A percentile compares a stretch with the other conserved stretches of the same genome.
Conservation (phyloP, 2,113 vertebrate genomes). For the Pica pica region DNA sequence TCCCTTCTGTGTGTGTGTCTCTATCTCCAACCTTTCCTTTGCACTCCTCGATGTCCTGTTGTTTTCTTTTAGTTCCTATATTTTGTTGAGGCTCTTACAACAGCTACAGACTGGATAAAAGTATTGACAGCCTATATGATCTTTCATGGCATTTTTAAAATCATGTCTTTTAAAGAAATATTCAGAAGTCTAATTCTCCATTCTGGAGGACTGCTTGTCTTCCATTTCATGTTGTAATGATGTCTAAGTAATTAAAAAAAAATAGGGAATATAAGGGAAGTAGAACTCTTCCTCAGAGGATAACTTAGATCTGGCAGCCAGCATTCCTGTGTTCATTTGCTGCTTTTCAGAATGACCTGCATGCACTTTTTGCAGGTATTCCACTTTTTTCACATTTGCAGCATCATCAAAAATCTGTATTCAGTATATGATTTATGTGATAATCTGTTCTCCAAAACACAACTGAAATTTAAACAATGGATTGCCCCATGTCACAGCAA, state of each 20-base stretch:
- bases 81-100: background rate
- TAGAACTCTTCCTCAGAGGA: background rate
- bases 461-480: background rate
- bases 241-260: background rate
- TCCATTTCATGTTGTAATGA: background rate
- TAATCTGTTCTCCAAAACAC: background rate
- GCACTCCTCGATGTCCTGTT: background rate
- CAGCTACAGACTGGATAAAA: background rate
- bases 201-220: background rate
- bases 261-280: background rate
- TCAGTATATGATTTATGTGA: background rate
- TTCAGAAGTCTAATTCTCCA: background rate
- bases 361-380: background rate
- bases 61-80: background rate
- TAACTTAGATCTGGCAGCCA: background rate
- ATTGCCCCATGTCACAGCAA: background rate
- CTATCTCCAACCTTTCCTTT: background rate
- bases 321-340: background rate
- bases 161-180: background rate
- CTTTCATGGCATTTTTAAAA: background rate
- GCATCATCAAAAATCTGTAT: background rate
- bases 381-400: background rate
- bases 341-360: background rate
- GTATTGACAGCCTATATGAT: background rate
- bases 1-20: background rate